Percentiles rank a stretch among this genome's conserved stretches.
These are phyloP conservation scores for Lycocorax pyrrhopterus DNA, from an alignment of 2,113 vertebrate species.

Conservation along the genomic window DNA sequence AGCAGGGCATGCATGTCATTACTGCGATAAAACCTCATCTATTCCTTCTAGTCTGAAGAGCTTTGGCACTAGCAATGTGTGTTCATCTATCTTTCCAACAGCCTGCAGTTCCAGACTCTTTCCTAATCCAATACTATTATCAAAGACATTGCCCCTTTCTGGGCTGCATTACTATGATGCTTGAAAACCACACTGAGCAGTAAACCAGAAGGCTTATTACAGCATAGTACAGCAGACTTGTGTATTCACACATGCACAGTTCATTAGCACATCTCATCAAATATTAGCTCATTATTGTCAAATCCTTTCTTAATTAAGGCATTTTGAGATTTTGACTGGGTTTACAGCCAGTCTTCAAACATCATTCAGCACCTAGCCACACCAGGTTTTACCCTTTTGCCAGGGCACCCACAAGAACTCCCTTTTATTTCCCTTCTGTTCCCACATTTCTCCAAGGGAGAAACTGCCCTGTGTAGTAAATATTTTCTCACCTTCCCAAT, in stretches of 20 bases:
- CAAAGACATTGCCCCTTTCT: not conserved
- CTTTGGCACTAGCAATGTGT: not conserved
- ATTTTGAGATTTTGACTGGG: not conserved
- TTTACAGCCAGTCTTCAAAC: not conserved
- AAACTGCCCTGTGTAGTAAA: not conserved
- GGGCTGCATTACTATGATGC: not conserved
- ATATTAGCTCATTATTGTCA: not conserved
- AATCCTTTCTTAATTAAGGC: not conserved
- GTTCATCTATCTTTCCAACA: not conserved
- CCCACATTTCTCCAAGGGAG: not conserved
- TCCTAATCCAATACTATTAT: not conserved
- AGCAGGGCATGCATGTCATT: constrained; percentile 20
- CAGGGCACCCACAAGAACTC: not conserved
- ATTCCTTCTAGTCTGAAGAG: not conserved
- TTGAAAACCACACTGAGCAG: not conserved
- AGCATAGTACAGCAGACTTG: not conserved
- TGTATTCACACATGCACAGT: not conserved
- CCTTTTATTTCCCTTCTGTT: not conserved
- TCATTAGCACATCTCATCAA: not conserved
- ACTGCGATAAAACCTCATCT: not conserved
- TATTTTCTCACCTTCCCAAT: not conserved
- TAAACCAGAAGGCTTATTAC: not conserved
- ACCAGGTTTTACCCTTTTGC: not conserved
- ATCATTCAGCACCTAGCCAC: not conserved
- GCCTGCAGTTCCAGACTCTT: not conserved